Base-by-base conservation (phyloP, 1,140 invertebrate genomes). In the Zaprionus ornatus region DNA sequence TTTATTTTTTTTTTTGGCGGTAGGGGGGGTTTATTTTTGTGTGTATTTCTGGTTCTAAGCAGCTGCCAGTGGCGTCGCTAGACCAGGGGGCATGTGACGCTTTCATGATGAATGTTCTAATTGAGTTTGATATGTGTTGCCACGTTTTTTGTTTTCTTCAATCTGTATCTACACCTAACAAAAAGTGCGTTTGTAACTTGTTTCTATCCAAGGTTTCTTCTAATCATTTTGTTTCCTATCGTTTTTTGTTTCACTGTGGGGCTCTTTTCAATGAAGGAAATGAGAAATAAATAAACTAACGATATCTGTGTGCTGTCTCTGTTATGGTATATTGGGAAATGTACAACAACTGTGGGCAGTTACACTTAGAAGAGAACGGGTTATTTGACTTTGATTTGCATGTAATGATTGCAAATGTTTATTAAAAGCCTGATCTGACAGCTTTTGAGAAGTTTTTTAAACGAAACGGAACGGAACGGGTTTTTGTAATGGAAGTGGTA, bases 21-120 rank as follows among this genome's bases (percentile, higher is more conserved):
- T 32, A n/a, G 37, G 15, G 45, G 19, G 35, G 13, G 35, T 27
- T 63, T 48, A 42, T 73, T 64, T 84, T 21, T 67, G 25, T 64
- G 10, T 71, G 13, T 57, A 40, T 72, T 80, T 86, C 69, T 87
- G 69, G 73, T 83, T 87, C 68, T 83, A 50, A 65, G 55, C 35
- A 71, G 35, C 68, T 56, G 61, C 7, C 74, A 68, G 60, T 54
- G 74, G 69, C 57, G 63, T 73, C 40, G 62, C 21, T n/a, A n/a
- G 57, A 13, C 15, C 32, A 17, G 65, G 59, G 56, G 54, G 67
- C 55, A 63, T 82, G 63, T 75, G 68, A 76, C 56, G 55, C 29
- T 35, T 55, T 45, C 25, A 55, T 55, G 74, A 66, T 56, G 71
- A 77, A 80, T 80, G 74, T 65, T 80, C 64, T 83, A 83, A 83